Evolutionary conservation across 2,797 vertebrate genomes (phyloP), one percentile per base, ranked within the genome.

Genomic region (Gymnopithys bicolor): DNA sequence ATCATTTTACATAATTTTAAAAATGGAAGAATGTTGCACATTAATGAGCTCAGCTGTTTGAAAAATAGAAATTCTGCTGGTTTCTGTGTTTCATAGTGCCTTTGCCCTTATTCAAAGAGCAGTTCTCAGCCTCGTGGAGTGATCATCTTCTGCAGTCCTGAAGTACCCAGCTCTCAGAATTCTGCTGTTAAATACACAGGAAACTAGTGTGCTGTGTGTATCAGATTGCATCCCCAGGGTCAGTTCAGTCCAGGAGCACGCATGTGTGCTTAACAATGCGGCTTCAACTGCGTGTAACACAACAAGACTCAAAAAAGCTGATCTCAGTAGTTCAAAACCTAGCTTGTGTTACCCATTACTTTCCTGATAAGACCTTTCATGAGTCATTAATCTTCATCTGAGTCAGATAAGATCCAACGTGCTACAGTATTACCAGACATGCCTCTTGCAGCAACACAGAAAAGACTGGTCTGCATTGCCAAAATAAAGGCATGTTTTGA

Each of bases 361-460:
- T 88, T 83, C 69, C 71, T 92, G 94, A 87, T 94, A 93, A 93
- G 64, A 89, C 79, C 77, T 93, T 93, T 96, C 92, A 90, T 90
- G 93, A 93, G 86, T 88, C 91, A 85, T 74, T 93, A 87, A 86
- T 89, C 90, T 94, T 88, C 75, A 79, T 93, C 68, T 92, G 82
- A 66, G 80, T 74, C 84, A 95, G 87, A 95, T 90, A 96, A 94
- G 82, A 79, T 91, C 63, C 76, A 89, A 7, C 7, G 4, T 55
- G 74, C 83, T 74, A 14, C 77, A 75, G 39, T 84, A 86, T 84
- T 84, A 85, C 56, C 56, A 96, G 83, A 81, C 92, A 43, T 49
- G 68, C 82, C 62, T 87, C 69, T 75, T 87, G n/a, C 46, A 56
- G 41, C 87, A 43, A 81, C 21, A 55, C 39, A 48, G 77, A 84